Evolutionary conservation across 2,888 invertebrate species (phyloP).

Genomic region (Minunthozetes semirufus): DNA sequence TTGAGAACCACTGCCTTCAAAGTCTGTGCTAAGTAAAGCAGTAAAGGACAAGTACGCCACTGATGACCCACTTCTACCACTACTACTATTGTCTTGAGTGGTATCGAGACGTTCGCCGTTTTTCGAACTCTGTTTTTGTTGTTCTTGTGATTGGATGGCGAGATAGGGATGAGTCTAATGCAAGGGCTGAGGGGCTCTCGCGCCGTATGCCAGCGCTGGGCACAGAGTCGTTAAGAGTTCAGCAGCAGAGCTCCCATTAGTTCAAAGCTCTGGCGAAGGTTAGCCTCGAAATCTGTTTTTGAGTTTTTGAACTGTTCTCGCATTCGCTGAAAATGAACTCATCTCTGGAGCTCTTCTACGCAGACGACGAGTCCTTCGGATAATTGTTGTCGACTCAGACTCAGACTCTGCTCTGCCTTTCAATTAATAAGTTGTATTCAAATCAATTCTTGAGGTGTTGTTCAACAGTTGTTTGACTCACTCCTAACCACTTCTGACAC

Average conservation of each 20-base stretch:
- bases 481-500: too few species aligned
- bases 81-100: not conserved
- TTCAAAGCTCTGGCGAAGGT: constrained; percentile 5
- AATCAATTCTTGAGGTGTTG: not conserved
- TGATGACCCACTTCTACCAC: constrained; percentile 1
- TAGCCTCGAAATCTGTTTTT: not conserved
- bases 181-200: not conserved
- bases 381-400: not conserved
- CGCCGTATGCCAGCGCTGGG: not conserved
- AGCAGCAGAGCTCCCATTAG: not conserved
- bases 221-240: not conserved
- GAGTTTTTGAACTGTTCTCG: not conserved
- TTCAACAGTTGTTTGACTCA: too few species aligned
- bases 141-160: not conserved
- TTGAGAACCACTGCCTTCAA: too few species aligned
- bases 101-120: not conserved
- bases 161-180: constrained; percentile 23
- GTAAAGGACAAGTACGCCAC: not conserved
- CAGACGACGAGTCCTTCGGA: not conserved
- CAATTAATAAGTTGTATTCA: not conserved
- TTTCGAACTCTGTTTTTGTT: not conserved
- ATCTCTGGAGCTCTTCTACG: not conserved
- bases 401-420: not conserved
- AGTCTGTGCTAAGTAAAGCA: too few species aligned
- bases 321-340: not conserved